Conservation (phyloP, 64 coral and sea anemone species). For the Anthopleura sola region DNA sequence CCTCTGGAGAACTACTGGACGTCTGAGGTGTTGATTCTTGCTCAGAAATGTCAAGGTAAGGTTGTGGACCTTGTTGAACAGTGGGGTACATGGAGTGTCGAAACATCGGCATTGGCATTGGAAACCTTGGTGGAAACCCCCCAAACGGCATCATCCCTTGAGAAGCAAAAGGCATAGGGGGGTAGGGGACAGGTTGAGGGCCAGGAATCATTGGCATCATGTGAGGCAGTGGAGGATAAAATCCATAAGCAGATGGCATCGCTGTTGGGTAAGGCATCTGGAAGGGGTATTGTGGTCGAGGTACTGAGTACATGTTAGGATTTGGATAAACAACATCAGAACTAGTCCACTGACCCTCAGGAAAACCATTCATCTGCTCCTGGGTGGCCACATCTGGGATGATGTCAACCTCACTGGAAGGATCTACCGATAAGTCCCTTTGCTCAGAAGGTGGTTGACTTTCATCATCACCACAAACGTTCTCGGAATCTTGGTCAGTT, state of each 20-base stretch:
- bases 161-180: neutral
- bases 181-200: neutral
- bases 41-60: neutral
- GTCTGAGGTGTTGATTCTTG: neutral
- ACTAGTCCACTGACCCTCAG: neutral
- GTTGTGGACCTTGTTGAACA: neutral
- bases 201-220: constrained; percentile 26
- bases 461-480: neutral
- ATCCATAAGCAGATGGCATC: constrained; percentile 2
- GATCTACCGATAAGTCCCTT: neutral
- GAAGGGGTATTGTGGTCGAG: neutral
- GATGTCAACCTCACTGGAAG: neutral
- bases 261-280: constrained; percentile 1
- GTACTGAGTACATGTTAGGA: neutral
- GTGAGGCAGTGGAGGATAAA: neutral
- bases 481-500: neutral
- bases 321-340: neutral
- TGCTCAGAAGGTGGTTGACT: neutral
- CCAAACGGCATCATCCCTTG: constrained; percentile 18
- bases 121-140: neutral
- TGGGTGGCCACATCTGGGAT: neutral
- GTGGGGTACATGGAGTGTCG: neutral
- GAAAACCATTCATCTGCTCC: neutral
- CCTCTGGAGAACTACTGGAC: neutral
- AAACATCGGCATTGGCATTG: neutral